Conservation (phyloP, 2,113 vertebrate species). For the Lepus europaeus region DNA sequence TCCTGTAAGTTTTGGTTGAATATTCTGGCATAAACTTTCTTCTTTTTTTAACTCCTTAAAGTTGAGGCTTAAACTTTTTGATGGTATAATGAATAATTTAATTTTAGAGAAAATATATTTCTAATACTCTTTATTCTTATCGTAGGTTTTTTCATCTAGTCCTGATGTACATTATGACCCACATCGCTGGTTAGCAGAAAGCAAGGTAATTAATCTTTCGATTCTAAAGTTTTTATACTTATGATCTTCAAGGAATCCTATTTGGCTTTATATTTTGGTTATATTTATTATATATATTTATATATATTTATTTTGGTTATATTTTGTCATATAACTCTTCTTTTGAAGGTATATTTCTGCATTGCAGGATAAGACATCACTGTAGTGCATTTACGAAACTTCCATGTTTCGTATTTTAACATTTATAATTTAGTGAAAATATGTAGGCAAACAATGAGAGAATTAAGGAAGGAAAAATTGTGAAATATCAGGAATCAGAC, state of each 20-base stretch:
- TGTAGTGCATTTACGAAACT: not conserved
- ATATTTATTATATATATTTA: too few species aligned
- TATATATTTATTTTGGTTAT: not conserved
- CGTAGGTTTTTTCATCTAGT: conserved; percentile 91
- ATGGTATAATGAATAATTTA: conserved; percentile 28
- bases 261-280: not conserved
- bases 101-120: conserved; percentile 34
- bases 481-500: conserved; percentile 16
- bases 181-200: conserved; percentile 96
- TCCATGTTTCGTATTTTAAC: not conserved
- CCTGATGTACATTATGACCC: conserved; percentile 91
- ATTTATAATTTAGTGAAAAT: conserved; percentile 49
- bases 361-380: not conserved
- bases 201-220: conserved; percentile 90
- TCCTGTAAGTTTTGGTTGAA: not conserved
- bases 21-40: not conserved
- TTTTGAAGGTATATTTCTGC: not conserved
- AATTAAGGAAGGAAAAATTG: conserved; percentile 14
- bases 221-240: conserved; percentile 55
- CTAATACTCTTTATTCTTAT: conserved; percentile 60
- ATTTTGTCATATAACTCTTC: conserved; percentile 13
- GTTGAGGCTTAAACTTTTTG: not conserved
- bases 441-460: not conserved
- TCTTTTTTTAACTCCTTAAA: conserved; percentile 4
- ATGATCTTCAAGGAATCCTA: not conserved